Base-by-base conservation (phyloP, 2,888 invertebrate genomes). In the Ennomos quercinarius region DNA sequence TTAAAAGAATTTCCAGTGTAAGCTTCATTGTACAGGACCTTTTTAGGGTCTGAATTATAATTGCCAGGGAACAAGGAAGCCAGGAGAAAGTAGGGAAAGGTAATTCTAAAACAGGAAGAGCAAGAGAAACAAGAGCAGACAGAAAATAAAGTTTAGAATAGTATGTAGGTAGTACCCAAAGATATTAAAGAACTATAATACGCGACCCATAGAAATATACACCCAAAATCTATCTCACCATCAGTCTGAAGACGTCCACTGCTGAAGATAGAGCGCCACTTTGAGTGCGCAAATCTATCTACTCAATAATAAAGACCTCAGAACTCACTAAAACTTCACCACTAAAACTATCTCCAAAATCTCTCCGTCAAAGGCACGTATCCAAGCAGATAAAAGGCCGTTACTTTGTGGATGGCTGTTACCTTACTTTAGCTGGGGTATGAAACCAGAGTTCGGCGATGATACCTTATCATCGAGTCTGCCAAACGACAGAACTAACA, bases 401-500 rank as follows among this genome's bases (percentile, higher is more conserved):
- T 27, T 27, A 27, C 27, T 27, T 27, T 2, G 27, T 27, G 4
- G 27, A 27, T 27, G 76, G 70, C 57, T 64, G 63, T 68, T 71
- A 67, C 61, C 57, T 61, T 71, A 27, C 27, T 27, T 4, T 64
- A 66, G 70, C 12, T 70, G 75, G 76, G 76, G 68, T 73, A 69
- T 68, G 67, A 59, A 67, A 72, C 72, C 73, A 73, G 43, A 52
- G 37, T 39, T 49, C n/a, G 13, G 35, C 77, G 77, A 83, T 81
- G 87, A 88, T 87, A 85, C 83, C 84, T 78, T 84, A 84, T 86
- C 88, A 83, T 81, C 71, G 78, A 74, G 80, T 78, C 78, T 80
- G 71, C 71, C 78, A 70, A 81, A 86, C 81, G 75, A 73, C 77
- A 77, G 74, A 82, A 84, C 87, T 84, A 81, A 82, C 84, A 83